phyloP scores from a whole-genome alignment of 2,113 vertebrate species.

The Martes martes region DNA sequence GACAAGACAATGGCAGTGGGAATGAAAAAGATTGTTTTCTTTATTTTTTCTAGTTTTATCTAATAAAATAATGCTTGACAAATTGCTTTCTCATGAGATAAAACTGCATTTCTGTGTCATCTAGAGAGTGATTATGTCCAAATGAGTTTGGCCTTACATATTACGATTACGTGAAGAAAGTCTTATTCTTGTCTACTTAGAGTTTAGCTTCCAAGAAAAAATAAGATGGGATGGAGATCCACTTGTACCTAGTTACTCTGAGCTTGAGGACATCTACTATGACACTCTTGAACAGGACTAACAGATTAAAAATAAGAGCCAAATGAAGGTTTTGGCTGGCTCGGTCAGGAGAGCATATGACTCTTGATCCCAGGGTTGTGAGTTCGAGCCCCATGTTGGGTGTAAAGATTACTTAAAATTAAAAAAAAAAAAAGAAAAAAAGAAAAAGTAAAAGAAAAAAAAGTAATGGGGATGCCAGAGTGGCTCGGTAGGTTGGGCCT shows the following conservation, averaged over 20 bases:
- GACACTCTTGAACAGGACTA: not conserved
- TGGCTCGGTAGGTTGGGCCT: too few relatives aligned
- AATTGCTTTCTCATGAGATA: not conserved
- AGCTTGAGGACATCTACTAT: not conserved
- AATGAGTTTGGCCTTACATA: not conserved
- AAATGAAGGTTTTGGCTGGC: not conserved
- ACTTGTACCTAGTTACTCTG: not conserved
- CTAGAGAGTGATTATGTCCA: not conserved
- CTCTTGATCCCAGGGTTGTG: not conserved
- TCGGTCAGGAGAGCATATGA: not conserved
- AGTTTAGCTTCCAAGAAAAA: constrained; percentile 16
- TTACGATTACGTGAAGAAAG: not conserved
- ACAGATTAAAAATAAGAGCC: not conserved
- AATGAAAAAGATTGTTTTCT: not conserved
- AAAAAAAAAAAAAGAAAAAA: too few relatives aligned
- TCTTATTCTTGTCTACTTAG: not conserved
- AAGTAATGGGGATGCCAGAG: too few relatives aligned
- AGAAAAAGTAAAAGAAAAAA: not conserved
- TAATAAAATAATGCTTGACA: not conserved
- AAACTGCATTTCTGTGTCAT: not conserved
- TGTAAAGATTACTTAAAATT: not conserved
- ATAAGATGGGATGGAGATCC: not conserved
- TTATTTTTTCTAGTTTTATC: not conserved
- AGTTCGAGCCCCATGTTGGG: not conserved
- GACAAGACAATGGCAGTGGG: not conserved